phyloP scores from a whole-genome alignment of 2,797 vertebrate genomes.

The Perodicticus potto region DNA sequence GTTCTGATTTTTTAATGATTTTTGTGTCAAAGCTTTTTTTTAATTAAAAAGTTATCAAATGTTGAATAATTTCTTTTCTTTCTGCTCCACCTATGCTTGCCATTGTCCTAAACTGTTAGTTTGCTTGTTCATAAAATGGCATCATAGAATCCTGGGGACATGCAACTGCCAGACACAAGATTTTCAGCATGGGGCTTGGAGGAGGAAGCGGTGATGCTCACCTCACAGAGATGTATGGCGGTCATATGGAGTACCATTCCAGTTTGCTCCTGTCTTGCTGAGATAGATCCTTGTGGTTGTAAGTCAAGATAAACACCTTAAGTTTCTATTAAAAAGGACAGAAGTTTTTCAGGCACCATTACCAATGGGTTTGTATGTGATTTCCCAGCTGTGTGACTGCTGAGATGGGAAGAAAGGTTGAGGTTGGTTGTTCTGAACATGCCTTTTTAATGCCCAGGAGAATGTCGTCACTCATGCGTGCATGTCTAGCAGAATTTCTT shows the following conservation, averaged over 20 bases:
- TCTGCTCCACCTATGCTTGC: background rate
- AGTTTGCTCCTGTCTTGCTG: accelerated
- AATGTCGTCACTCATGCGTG: background rate
- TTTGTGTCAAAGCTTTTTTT: background rate
- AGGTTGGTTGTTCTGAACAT: background rate
- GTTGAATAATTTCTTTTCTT: background rate
- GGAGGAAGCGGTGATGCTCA: background rate
- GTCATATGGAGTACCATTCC: background rate
- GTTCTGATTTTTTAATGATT: background rate
- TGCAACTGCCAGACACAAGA: background rate
- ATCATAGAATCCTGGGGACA: background rate
- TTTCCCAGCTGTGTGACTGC: background rate
- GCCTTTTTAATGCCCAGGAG: background rate
- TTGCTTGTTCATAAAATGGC: background rate
- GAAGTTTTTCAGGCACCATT: accelerated
- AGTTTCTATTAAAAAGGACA: background rate
- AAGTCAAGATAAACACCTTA: background rate
- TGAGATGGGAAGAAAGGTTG: background rate
- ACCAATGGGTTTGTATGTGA: background rate
- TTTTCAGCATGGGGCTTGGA: background rate
- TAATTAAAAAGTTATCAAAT: background rate
- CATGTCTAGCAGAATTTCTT: background rate
- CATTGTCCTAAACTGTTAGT: background rate
- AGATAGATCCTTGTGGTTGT: background rate
- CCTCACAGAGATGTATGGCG: background rate